Evolutionary conservation across 2,888 invertebrate species (phyloP).

Genomic region (Ophonus ardosiacus): DNA sequence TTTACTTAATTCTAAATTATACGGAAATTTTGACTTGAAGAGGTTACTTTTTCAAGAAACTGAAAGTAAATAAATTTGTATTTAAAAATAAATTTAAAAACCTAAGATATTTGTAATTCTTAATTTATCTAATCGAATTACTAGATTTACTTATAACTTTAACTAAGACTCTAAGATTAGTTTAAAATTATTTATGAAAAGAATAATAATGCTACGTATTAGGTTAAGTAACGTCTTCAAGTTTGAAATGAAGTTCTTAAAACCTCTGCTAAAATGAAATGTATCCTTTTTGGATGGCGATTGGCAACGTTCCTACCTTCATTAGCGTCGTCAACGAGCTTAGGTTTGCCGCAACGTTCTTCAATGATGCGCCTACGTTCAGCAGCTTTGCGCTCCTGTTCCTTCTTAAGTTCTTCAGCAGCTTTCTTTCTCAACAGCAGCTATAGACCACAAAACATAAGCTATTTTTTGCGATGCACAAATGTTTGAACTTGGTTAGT

Average conservation of each 20-base stretch:
- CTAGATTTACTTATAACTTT: no score
- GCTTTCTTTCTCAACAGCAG: constrained; percentile 99
- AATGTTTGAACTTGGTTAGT: no score
- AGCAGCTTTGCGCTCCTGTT: constrained; percentile 98
- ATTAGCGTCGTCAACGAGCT: constrained; percentile 93
- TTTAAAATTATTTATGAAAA: background rate
- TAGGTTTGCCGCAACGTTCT: constrained; percentile 95
- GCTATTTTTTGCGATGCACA: no score
- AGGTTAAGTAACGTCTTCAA: background rate
- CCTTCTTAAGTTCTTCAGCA: constrained; percentile 99
- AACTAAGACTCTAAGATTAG: no score
- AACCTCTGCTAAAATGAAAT: background rate
- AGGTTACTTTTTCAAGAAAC: background rate
- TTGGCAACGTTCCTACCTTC: constrained; percentile 84
- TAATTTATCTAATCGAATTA: no score
- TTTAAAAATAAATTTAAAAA: no score
- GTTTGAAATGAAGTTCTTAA: background rate
- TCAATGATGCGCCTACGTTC: constrained; percentile 98
- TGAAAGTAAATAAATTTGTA: background rate
- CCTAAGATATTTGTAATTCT: no score
- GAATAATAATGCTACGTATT: background rate
- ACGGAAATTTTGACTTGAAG: constrained; percentile 13
- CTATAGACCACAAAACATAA: constrained; percentile 76
- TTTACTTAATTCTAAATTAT: background rate
- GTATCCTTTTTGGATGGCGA: background rate